These are phyloP conservation scores for Bembecia ichneumoniformis DNA, from an alignment of 2,888 invertebrate species.

Conservation along the genomic window DNA sequence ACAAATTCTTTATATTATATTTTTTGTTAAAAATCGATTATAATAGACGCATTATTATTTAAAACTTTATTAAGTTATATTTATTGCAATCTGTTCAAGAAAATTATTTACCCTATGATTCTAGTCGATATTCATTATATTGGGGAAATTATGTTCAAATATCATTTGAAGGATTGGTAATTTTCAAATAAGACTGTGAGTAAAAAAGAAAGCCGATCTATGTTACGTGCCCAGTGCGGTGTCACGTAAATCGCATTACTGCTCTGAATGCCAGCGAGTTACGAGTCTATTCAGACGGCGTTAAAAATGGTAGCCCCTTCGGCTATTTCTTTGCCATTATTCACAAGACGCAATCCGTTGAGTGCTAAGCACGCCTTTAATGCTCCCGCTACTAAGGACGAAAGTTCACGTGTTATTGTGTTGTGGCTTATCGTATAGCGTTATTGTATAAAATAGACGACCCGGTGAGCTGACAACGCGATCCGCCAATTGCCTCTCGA, in stretches of 20 bases:
- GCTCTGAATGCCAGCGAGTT: conserved; percentile 45
- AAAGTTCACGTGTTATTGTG: conserved; percentile 32
- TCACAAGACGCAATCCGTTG: conserved; percentile 45
- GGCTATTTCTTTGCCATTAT: conserved; percentile 53
- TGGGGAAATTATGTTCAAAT: background rate
- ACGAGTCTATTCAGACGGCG: conserved; percentile 44
- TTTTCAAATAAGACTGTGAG: conserved; percentile 14
- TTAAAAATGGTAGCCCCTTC: conserved; percentile 40
- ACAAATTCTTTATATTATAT: too few relatives aligned
- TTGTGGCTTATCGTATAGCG: conserved; percentile 29
- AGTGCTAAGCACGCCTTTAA: conserved; percentile 49
- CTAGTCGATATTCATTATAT: background rate
- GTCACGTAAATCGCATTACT: conserved; percentile 45
- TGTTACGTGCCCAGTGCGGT: conserved; percentile 23
- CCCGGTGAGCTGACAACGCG: conserved; percentile 8
- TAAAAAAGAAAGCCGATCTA: conserved; percentile 23
- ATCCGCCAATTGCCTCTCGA: background rate
- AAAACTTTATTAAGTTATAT: too few relatives aligned
- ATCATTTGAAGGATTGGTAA: background rate
- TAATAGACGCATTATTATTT: too few relatives aligned
- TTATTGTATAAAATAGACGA: conserved; percentile 11
- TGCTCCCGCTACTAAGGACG: conserved; percentile 36
- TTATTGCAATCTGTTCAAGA: too few relatives aligned
- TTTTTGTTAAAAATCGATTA: too few relatives aligned
- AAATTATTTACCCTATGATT: too few relatives aligned